Percentiles rank a stretch among this genome's conserved stretches.
Conservation (phyloP, 1,140 invertebrate genomes). For the Brachionus paranguensis region DNA sequence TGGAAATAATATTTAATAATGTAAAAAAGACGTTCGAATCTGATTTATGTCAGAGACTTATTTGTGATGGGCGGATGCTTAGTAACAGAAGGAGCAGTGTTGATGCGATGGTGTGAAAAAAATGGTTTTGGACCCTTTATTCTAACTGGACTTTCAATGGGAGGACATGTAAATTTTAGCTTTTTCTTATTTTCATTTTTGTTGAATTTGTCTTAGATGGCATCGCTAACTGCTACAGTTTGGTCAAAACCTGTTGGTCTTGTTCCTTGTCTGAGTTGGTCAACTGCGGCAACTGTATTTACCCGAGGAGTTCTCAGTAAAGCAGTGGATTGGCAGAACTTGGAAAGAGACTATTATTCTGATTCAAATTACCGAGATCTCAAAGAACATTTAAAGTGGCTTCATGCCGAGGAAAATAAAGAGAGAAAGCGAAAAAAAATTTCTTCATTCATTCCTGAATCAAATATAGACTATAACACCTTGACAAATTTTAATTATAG, state of each 20-base stretch:
- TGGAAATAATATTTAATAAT: neutral
- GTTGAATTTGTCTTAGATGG: constrained; percentile 56
- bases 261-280: constrained; percentile 92
- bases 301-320: constrained; percentile 89
- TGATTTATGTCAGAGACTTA: constrained; percentile 92
- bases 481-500: neutral
- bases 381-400: constrained; percentile 3
- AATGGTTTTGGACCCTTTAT: constrained; percentile 79
- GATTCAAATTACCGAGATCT: constrained; percentile 64
- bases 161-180: constrained; percentile 67
- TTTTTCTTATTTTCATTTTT: neutral
- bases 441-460: constrained; percentile 14
- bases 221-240: constrained; percentile 53
- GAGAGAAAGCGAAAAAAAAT: constrained; percentile 25
- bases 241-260: constrained; percentile 85
- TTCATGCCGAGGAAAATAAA: constrained; percentile 12
- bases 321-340: constrained; percentile 84
- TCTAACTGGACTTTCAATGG: constrained; percentile 92
- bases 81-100: constrained; percentile 81
- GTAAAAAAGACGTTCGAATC: constrained; percentile 71
- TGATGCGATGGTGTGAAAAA: constrained; percentile 85
- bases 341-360: constrained; percentile 81
- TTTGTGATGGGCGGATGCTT: constrained; percentile 98
- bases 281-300: constrained; percentile 88
- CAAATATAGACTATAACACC: neutral